A percentile compares a stretch with the other conserved stretches of the same genome.
Conservation (phyloP, 2,797 vertebrate species). For the Phoeniculus purpureus region DNA sequence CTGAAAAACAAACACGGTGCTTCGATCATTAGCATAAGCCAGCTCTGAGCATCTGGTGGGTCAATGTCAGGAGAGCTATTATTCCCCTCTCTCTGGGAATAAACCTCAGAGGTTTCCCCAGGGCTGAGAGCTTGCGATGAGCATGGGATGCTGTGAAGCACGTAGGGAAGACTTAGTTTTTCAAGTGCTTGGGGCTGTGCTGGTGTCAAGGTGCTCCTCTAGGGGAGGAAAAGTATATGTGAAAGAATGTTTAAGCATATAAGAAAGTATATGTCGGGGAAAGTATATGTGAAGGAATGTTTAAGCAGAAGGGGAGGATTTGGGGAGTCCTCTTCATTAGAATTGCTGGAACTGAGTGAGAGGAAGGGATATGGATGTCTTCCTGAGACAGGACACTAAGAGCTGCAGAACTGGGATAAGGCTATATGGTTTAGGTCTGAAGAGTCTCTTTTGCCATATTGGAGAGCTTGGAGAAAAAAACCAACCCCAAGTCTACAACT, state of each 20-base stretch:
- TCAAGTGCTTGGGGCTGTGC: background rate
- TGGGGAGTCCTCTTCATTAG: background rate
- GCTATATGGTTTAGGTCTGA: background rate
- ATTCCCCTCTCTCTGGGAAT: background rate
- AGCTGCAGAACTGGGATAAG: background rate
- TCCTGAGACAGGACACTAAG: background rate
- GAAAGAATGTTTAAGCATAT: background rate
- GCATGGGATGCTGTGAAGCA: background rate
- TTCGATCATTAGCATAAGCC: background rate
- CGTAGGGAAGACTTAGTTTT: background rate
- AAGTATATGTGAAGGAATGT: background rate
- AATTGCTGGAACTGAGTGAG: background rate
- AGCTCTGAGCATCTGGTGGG: background rate
- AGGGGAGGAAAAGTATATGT: background rate
- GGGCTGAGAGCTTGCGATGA: rapidly evolving
- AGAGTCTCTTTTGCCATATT: background rate
- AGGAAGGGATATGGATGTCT: background rate
- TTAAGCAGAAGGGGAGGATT: background rate
- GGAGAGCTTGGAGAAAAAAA: background rate
- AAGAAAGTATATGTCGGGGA: too few species aligned
- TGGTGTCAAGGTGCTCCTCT: background rate
- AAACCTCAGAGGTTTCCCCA: background rate
- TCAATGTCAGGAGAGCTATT: background rate
- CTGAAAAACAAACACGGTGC: background rate
- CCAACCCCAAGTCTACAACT: background rate